Percentiles rank a stretch among this genome's conserved stretches.
Evolutionary conservation across 2,888 invertebrate species (phyloP).

Genomic region (Calephelis perditalis): DNA sequence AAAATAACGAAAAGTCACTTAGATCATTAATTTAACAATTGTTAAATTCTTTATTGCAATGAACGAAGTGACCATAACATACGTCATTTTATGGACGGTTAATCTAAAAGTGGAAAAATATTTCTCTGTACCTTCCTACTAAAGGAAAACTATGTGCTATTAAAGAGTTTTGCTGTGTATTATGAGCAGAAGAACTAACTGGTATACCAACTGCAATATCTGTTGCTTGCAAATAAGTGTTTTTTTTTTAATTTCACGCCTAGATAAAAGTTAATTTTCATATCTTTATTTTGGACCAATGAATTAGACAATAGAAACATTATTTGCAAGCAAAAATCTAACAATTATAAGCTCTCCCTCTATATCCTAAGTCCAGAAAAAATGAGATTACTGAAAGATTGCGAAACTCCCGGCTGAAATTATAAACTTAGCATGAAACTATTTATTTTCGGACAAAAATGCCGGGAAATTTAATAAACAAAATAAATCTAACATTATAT

Average conservation of each 20-base stretch:
- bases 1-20: slow-evolving; percentile 32
- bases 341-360: slow-evolving; percentile 47
- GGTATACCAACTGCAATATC: background rate
- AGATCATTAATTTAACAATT: slow-evolving; percentile 58
- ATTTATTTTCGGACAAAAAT: slow-evolving; percentile 16
- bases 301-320: background rate
- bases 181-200: too few relatives aligned
- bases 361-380: slow-evolving; percentile 52
- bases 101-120: slow-evolving; percentile 48
- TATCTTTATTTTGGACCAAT: too few relatives aligned
- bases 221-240: background rate
- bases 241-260: background rate
- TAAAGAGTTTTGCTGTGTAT: background rate
- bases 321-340: slow-evolving; percentile 12
- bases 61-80: slow-evolving; percentile 42
- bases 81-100: slow-evolving; percentile 35
- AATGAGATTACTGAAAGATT: slow-evolving; percentile 65
- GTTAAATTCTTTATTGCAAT: slow-evolving; percentile 63
- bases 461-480: slow-evolving; percentile 22
- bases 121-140: slow-evolving; percentile 19
- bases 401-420: slow-evolving; percentile 58
- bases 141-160: background rate
- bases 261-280: too few relatives aligned
- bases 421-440: slow-evolving; percentile 19
- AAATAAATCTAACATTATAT: slow-evolving; percentile 13